Conservation (phyloP, 2,888 invertebrate species). For the Caenorhabditis sp. region DNA sequence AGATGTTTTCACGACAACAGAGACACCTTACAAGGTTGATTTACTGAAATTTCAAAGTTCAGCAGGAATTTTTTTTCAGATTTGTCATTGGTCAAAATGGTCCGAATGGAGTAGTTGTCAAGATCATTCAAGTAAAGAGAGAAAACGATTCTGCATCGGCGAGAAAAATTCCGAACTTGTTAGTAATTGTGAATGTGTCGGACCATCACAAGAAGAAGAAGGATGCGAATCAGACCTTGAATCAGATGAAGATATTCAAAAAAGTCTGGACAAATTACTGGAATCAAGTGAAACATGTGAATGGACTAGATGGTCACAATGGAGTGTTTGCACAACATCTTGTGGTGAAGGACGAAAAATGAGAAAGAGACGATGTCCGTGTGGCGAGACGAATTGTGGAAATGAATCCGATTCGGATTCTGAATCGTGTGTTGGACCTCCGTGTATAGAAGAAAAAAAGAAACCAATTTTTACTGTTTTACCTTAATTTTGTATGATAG, state of each 20-base stretch:
- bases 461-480: slow-evolving; percentile 30
- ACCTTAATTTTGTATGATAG: slow-evolving; percentile 1
- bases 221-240: slow-evolving; percentile 29
- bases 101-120: slow-evolving; percentile 54
- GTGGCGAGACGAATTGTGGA: slow-evolving; percentile 46
- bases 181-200: slow-evolving; percentile 52
- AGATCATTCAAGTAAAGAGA: slow-evolving; percentile 38
- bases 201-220: slow-evolving; percentile 44
- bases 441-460: slow-evolving; percentile 25
- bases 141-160: slow-evolving; percentile 56
- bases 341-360: slow-evolving; percentile 53
- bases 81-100: slow-evolving; percentile 57
- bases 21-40: slow-evolving; percentile 46
- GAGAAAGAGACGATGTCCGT: slow-evolving; percentile 53
- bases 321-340: slow-evolving; percentile 53
- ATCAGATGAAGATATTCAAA: slow-evolving; percentile 7
- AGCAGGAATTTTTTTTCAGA: slow-evolving; percentile 16
- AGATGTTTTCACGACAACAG: slow-evolving; percentile 42
- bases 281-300: slow-evolving; percentile 33
- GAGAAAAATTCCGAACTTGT: slow-evolving; percentile 47
- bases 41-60: background rate
- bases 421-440: slow-evolving; percentile 31
- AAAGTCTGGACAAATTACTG: slow-evolving; percentile 30
- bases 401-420: slow-evolving; percentile 40
- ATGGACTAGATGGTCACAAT: slow-evolving; percentile 59